Percentiles rank a stretch among this genome's conserved stretches.
phyloP scores from a whole-genome alignment of 1,140 invertebrate species.

The Cyclina sinensis region DNA sequence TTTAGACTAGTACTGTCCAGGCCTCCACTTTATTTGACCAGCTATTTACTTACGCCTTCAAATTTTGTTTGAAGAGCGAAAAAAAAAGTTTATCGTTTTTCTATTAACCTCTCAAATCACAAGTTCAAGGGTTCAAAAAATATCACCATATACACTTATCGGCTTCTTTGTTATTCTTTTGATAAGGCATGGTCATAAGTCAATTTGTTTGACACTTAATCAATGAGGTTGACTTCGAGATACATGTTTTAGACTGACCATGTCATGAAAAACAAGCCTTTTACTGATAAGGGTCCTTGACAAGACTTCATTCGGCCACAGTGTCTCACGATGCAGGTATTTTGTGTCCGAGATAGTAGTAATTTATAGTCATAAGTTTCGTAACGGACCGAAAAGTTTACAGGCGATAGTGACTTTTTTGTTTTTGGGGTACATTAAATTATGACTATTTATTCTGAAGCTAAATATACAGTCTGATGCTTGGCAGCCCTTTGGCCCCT shows the following conservation, averaged over 20 bases:
- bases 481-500: too few species aligned
- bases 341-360: too few species aligned
- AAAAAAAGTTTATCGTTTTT: slow-evolving; percentile 38
- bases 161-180: slow-evolving; percentile 43
- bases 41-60: background rate
- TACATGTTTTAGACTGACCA: slow-evolving; percentile 8
- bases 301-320: background rate
- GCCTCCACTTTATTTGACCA: background rate
- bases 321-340: too few species aligned
- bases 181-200: slow-evolving; percentile 38
- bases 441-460: too few species aligned
- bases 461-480: too few species aligned
- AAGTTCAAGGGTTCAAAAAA: slow-evolving; percentile 56
- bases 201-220: slow-evolving; percentile 46
- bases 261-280: slow-evolving; percentile 11
- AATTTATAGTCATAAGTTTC: too few species aligned
- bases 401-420: too few species aligned
- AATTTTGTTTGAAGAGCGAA: slow-evolving; percentile 6
- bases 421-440: too few species aligned
- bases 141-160: slow-evolving; percentile 31
- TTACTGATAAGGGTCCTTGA: slow-evolving; percentile 1
- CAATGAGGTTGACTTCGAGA: background rate
- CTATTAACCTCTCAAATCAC: slow-evolving; percentile 11
- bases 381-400: too few species aligned
- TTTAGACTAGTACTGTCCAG: too few species aligned